A percentile compares a stretch with the other conserved stretches of the same genome.
Evolutionary conservation across 2,113 vertebrate genomes (phyloP).

Genomic region (Prochilodus magdalenae): DNA sequence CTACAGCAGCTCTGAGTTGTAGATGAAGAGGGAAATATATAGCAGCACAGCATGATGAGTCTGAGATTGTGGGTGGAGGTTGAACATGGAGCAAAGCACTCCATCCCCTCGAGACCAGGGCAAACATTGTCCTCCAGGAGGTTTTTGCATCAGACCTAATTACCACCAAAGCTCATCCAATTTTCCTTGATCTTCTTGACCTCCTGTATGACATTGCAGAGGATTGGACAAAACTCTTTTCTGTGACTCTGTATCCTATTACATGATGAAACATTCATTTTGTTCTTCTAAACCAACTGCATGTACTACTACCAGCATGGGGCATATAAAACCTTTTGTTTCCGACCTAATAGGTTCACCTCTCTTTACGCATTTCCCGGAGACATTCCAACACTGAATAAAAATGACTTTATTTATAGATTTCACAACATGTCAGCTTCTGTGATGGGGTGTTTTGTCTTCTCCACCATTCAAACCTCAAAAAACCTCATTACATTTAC

Average conservation of each 20-base stretch:
- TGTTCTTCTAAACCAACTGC: too few species aligned
- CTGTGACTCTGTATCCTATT: not conserved
- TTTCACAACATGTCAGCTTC: too few species aligned
- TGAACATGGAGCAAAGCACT: not conserved
- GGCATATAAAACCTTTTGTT: too few species aligned
- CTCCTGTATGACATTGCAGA: slow-evolving; percentile 30
- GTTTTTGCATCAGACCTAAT: slow-evolving; percentile 26
- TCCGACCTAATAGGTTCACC: too few species aligned
- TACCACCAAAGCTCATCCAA: slow-evolving; percentile 10
- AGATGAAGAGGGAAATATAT: not conserved
- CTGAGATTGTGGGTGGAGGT: slow-evolving; percentile 15
- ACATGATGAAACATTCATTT: not conserved
- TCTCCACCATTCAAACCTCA: too few species aligned
- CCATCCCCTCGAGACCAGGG: not conserved
- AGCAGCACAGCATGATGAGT: not conserved
- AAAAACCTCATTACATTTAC: too few species aligned
- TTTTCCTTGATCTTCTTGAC: slow-evolving; percentile 24
- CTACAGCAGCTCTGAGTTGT: not conserved
- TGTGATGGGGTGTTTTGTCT: too few species aligned
- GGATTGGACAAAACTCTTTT: slow-evolving; percentile 3
- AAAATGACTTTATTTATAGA: too few species aligned
- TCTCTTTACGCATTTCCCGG: too few species aligned
- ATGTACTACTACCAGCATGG: too few species aligned
- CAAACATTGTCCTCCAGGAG: not conserved
- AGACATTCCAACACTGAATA: too few species aligned